phyloP scores from a whole-genome alignment of 2,113 vertebrate genomes.

The Anguilla rostrata region DNA sequence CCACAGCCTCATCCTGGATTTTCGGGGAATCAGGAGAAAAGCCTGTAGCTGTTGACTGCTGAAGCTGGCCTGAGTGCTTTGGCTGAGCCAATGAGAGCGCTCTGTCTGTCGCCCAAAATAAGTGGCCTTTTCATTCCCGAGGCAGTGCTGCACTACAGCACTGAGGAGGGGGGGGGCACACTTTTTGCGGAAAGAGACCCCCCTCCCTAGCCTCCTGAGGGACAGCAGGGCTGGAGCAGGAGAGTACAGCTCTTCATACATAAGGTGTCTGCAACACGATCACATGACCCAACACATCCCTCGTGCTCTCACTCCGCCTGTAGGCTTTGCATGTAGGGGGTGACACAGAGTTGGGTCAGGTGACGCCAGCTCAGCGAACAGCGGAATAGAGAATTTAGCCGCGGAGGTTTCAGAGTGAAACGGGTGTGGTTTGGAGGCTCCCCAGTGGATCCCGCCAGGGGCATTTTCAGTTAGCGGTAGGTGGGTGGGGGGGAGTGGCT shows the following conservation, averaged over 20 bases:
- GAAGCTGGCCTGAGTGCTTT: not conserved
- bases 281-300: not conserved
- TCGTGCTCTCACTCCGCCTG: not conserved
- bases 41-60: not conserved
- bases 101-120: not conserved
- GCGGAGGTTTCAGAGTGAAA: too few species aligned
- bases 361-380: not conserved
- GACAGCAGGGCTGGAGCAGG: not conserved
- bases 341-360: not conserved
- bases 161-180: too few species aligned
- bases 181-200: not conserved
- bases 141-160: not conserved
- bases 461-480: too few species aligned
- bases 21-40: not conserved
- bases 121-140: not conserved
- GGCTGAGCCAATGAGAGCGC: not conserved
- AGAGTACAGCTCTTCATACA: not conserved
- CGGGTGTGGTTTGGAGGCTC: too few species aligned
- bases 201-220: not conserved
- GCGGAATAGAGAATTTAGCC: too few species aligned
- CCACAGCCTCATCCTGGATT: not conserved
- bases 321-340: not conserved
- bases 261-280: not conserved
- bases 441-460: too few species aligned
- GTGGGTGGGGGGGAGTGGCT: too few species aligned